Conservation (phyloP, 2,797 vertebrate species). For the Prionace glauca region DNA sequence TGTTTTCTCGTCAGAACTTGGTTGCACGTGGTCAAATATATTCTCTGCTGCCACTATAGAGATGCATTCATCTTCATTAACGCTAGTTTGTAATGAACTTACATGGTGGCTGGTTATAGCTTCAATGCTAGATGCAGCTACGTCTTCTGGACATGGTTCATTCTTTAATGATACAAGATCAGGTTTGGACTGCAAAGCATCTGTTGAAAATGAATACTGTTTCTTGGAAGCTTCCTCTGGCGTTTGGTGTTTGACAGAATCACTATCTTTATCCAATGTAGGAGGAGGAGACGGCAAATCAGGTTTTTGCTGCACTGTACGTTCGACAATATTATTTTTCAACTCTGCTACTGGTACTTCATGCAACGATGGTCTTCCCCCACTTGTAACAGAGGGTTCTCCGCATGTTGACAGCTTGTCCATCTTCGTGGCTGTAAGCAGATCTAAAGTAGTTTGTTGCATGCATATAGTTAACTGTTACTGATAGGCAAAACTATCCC, state of each 20-base stretch:
- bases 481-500: slow-evolving; percentile 48
- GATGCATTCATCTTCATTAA: slow-evolving; percentile 16
- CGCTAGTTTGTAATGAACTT: background rate
- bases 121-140: background rate
- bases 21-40: background rate
- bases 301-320: slow-evolving; percentile 14
- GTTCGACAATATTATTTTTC: slow-evolving; percentile 25
- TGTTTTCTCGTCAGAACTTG: background rate
- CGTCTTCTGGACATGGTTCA: background rate
- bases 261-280: slow-evolving; percentile 5
- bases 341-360: background rate
- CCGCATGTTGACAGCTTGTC: slow-evolving; percentile 66
- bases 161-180: background rate
- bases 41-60: slow-evolving; percentile 34
- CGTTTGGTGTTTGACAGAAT: background rate
- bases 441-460: slow-evolving; percentile 87
- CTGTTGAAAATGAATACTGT: background rate
- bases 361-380: slow-evolving; percentile 12
- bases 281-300: background rate
- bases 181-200: background rate
- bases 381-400: slow-evolving; percentile 53
- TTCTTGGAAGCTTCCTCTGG: background rate
- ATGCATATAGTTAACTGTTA: slow-evolving; percentile 56
- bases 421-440: slow-evolving; percentile 98
- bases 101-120: background rate